Evolutionary conservation across 2,888 invertebrate species (phyloP).

Genomic region (Sisyra terminalis): DNA sequence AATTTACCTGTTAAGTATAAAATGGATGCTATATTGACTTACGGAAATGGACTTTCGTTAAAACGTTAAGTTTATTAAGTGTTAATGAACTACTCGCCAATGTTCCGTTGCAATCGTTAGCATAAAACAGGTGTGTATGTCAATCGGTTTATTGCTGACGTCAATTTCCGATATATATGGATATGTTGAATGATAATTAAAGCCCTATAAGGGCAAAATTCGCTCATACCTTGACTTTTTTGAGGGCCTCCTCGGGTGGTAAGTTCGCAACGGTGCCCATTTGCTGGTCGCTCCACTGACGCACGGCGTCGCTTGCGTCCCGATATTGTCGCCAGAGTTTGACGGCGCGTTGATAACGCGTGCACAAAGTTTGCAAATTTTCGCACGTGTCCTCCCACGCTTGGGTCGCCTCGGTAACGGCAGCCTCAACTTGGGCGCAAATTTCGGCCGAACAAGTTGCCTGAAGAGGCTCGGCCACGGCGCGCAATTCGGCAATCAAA

Average conservation of each 20-base stretch:
- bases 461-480: slow-evolving; percentile 54
- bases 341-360: slow-evolving; percentile 63
- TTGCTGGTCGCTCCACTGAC: slow-evolving; percentile 59
- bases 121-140: no score
- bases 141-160: no score
- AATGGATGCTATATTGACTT: no score
- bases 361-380: slow-evolving; percentile 59
- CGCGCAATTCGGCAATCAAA: slow-evolving; percentile 50
- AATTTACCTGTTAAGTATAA: no score
- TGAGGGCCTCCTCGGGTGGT: slow-evolving; percentile 51
- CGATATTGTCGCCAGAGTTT: slow-evolving; percentile 67
- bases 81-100: no score
- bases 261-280: slow-evolving; percentile 54
- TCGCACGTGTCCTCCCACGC: slow-evolving; percentile 68
- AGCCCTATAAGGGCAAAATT: slow-evolving; percentile 6
- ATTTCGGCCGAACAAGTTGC: slow-evolving; percentile 53
- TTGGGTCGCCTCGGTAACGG: slow-evolving; percentile 60
- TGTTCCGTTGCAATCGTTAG: no score
- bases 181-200: not conserved
- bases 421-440: slow-evolving; percentile 52
- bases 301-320: slow-evolving; percentile 59
- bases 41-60: no score
- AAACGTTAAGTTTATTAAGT: no score
- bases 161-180: not conserved
- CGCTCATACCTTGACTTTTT: slow-evolving; percentile 51